Conservation (phyloP, 2,113 vertebrate genomes). For the Cololabis saira region DNA sequence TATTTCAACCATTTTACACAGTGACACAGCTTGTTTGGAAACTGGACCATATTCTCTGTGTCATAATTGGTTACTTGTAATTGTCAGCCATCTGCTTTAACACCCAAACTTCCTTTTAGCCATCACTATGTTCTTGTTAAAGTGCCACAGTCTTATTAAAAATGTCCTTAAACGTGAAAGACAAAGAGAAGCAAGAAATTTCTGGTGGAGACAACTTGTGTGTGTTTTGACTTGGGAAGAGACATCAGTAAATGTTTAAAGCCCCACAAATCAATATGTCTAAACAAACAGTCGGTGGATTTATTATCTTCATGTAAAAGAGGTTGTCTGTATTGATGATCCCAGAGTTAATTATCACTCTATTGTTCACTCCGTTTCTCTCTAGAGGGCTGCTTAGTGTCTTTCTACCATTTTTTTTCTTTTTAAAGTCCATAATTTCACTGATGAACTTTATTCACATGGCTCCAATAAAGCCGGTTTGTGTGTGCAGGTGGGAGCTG, state of each 20-base stretch:
- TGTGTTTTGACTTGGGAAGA: slow-evolving; percentile 7
- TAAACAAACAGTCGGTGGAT: background rate
- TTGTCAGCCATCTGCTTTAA: too few relatives aligned
- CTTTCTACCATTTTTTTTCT: background rate
- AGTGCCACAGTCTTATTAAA: background rate
- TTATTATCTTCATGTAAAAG: slow-evolving; percentile 8
- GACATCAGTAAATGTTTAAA: slow-evolving; percentile 3
- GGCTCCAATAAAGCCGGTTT: background rate
- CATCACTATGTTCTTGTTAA: too few relatives aligned
- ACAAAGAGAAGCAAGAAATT: background rate
- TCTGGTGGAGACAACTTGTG: background rate
- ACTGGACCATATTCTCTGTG: too few relatives aligned
- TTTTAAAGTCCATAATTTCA: background rate
- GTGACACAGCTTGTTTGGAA: too few relatives aligned
- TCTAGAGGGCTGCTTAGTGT: background rate
- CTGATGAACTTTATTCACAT: too few relatives aligned
- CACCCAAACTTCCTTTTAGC: too few relatives aligned
- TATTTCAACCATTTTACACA: too few relatives aligned
- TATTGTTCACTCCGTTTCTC: background rate
- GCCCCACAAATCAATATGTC: slow-evolving; percentile 21
- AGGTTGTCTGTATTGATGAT: background rate
- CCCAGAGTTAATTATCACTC: background rate
- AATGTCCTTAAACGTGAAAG: background rate
- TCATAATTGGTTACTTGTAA: too few relatives aligned
- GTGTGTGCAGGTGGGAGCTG: background rate